These are phyloP conservation scores for Cisticola juncidis DNA, from an alignment of 2,113 vertebrate genomes.

Conservation along the genomic window DNA sequence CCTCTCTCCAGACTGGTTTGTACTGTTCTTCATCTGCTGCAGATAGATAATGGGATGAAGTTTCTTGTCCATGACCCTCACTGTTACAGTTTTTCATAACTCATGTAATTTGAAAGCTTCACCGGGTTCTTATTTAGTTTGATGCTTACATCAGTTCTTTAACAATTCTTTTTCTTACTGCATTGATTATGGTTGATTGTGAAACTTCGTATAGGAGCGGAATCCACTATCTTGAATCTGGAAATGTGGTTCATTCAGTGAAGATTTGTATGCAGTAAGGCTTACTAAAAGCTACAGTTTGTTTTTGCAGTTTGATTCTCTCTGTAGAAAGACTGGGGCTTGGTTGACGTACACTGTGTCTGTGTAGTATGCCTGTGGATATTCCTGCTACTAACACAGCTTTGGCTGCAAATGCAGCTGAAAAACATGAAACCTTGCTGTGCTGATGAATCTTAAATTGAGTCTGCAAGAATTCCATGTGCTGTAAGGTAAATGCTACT, in stretches of 20 bases:
- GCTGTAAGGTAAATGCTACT: not conserved
- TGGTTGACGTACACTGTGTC: not conserved
- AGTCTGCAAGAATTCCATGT: not conserved
- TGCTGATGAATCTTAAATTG: not conserved
- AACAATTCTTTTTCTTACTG: not conserved
- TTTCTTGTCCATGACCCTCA: not conserved
- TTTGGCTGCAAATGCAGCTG: not conserved
- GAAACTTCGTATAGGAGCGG: not conserved
- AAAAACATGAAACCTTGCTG: not conserved
- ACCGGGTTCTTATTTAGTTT: not conserved
- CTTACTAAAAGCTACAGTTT: not conserved
- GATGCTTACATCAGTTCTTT: not conserved
- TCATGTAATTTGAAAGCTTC: not conserved
- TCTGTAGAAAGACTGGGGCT: not conserved
- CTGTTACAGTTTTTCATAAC: not conserved
- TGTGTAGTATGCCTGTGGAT: not conserved
- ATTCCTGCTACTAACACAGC: not conserved
- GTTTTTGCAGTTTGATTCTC: not conserved
- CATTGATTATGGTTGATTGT: not conserved
- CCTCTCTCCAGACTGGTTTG: not conserved
- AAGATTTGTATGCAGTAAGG: not conserved
- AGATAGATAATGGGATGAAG: not conserved
- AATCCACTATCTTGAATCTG: not conserved
- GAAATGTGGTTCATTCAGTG: not conserved
- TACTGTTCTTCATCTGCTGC: not conserved